Percentiles rank a stretch among this genome's conserved stretches.
phyloP scores from a whole-genome alignment of 2,888 invertebrate genomes.

The Hyalella azteca region DNA sequence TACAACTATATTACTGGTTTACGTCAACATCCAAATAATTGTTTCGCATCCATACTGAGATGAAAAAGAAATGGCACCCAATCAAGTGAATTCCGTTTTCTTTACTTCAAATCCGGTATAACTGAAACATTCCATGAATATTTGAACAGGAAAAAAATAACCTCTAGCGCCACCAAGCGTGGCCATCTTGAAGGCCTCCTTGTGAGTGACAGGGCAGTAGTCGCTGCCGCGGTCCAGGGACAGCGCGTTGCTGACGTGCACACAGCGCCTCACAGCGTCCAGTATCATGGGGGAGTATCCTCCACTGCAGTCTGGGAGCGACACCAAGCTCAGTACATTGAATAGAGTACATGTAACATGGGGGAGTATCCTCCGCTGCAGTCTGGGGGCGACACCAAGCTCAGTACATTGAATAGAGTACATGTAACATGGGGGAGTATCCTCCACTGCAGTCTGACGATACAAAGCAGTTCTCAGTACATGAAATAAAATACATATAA shows the following conservation, averaged over 20 bases:
- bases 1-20: too few relatives aligned
- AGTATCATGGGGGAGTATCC: constrained; percentile 79
- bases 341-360: constrained; percentile 67
- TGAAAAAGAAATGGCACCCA: too few relatives aligned
- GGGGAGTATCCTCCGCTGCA: constrained; percentile 81
- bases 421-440: constrained; percentile 72
- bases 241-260: constrained; percentile 76
- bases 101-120: too few relatives aligned
- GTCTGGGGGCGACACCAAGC: constrained; percentile 68
- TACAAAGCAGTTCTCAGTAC: background rate
- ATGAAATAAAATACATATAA: constrained; percentile 64
- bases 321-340: background rate
- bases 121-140: too few relatives aligned
- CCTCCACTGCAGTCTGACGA: constrained; percentile 82
- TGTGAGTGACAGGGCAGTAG: constrained; percentile 71
- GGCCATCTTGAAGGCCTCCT: constrained; percentile 81
- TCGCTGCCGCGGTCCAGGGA: constrained; percentile 62
- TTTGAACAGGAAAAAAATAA: too few relatives aligned
- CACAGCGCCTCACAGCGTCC: constrained; percentile 74
- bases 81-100: too few relatives aligned
- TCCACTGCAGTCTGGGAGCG: constrained; percentile 76
- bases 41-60: too few relatives aligned
- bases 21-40: too few relatives aligned
- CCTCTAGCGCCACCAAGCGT: constrained; percentile 80
- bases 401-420: background rate